phyloP scores from a whole-genome alignment of 2,888 invertebrate genomes.

The Caenorhabditis auriculariae region DNA sequence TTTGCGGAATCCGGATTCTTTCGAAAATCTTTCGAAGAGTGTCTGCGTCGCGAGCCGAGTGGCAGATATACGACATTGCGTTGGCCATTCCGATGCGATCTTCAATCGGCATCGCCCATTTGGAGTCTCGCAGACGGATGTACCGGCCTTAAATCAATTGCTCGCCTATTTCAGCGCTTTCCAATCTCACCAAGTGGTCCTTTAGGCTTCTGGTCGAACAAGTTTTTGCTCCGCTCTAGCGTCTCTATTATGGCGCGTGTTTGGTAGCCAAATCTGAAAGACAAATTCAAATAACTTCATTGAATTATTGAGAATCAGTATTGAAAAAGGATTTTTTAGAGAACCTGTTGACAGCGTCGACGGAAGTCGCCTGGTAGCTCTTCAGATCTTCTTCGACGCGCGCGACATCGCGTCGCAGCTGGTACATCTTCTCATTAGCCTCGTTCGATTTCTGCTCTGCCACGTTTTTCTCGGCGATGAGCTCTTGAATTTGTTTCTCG shows the following conservation, averaged over 20 bases:
- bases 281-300: not conserved
- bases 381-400: not conserved
- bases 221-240: conserved; percentile 17
- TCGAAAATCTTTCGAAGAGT: conserved; percentile 13
- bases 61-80: conserved; percentile 20
- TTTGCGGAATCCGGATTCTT: not conserved
- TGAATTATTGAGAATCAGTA: too few relatives aligned
- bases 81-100: conserved; percentile 11
- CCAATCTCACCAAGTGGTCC: conserved; percentile 48
- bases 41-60: conserved; percentile 9
- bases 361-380: not conserved
- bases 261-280: conserved; percentile 39
- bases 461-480: too few relatives aligned
- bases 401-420: not conserved
- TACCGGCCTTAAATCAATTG: conserved; percentile 7
- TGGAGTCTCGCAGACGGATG: conserved; percentile 38
- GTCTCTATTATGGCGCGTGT: conserved; percentile 27
- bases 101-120: conserved; percentile 49
- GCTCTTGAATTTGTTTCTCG: not conserved
- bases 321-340: not conserved
- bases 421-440: not conserved
- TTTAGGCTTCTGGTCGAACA: conserved; percentile 39
- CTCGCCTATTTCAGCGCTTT: not conserved
- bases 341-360: not conserved
- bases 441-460: not conserved